phyloP scores from a whole-genome alignment of 2,113 vertebrate genomes.

The Lagopus leucura region DNA sequence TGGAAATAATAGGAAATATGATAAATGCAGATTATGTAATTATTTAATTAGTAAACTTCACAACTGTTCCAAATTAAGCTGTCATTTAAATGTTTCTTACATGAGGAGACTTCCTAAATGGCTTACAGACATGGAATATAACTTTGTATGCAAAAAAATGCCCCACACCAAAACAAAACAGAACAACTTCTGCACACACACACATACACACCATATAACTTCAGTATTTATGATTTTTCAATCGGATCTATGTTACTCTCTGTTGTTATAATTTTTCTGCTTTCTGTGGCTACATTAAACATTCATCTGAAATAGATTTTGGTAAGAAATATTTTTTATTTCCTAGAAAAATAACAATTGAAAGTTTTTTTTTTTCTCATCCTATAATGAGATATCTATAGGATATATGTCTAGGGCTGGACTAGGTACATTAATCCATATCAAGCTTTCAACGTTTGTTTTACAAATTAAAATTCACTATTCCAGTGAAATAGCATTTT shows the following conservation, averaged over 20 bases:
- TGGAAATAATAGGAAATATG: not conserved
- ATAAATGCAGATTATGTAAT: not conserved
- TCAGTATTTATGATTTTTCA: not conserved
- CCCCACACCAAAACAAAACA: not conserved
- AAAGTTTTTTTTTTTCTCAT: not conserved
- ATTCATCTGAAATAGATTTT: not conserved
- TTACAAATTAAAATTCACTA: not conserved
- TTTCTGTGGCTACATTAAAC: not conserved
- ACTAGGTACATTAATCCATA: not conserved
- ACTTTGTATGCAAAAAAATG: not conserved
- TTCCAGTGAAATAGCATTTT: not conserved
- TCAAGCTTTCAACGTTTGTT: not conserved
- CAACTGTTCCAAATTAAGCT: not conserved
- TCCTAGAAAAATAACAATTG: not conserved
- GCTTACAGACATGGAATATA: not conserved
- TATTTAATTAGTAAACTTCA: not conserved
- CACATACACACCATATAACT: not conserved
- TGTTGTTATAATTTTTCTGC: not conserved
- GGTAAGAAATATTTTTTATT: not conserved
- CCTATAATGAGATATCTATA: not conserved
- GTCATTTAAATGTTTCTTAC: not conserved
- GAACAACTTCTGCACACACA: not conserved
- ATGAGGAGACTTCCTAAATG: not conserved
- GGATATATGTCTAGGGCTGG: not conserved
- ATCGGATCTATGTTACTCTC: not conserved